These are phyloP conservation scores for Acleris emargana DNA, from an alignment of 2,888 invertebrate genomes.

Conservation along the genomic window DNA sequence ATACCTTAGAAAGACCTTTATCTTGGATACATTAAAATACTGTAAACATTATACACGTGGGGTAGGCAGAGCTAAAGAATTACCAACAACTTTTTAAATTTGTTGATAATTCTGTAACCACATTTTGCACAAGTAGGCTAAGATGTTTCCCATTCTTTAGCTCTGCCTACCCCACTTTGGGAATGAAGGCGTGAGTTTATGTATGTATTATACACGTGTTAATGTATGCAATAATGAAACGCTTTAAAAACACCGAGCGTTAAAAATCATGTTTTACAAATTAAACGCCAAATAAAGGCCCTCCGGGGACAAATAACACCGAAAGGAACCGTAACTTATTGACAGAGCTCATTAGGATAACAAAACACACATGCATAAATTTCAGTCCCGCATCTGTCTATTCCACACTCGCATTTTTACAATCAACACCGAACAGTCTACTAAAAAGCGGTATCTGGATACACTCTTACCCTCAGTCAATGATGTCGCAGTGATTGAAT, in stretches of 20 bases:
- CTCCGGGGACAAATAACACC: slow-evolving; percentile 60
- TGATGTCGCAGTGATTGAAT: slow-evolving; percentile 54
- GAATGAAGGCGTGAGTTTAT: too few relatives aligned
- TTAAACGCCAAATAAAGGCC: slow-evolving; percentile 59
- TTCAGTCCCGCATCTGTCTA: slow-evolving; percentile 67
- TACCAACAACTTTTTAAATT: too few relatives aligned
- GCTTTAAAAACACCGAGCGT: slow-evolving; percentile 39
- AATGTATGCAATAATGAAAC: slow-evolving; percentile 41
- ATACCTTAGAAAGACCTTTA: too few relatives aligned
- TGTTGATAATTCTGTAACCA: too few relatives aligned
- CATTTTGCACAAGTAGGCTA: too few relatives aligned
- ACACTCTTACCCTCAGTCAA: slow-evolving; percentile 57
- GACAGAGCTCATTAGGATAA: slow-evolving; percentile 78
- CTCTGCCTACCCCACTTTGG: too few relatives aligned
- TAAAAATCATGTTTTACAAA: slow-evolving; percentile 61
- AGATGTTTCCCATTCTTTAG: too few relatives aligned
- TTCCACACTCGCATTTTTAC: slow-evolving; percentile 59
- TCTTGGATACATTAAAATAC: too few relatives aligned
- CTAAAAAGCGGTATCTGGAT: slow-evolving; percentile 56
- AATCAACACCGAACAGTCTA: slow-evolving; percentile 57
- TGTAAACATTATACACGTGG: neutral
- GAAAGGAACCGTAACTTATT: slow-evolving; percentile 71
- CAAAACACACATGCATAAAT: slow-evolving; percentile 77
- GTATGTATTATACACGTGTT: too few relatives aligned
- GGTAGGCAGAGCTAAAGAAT: too few relatives aligned